A percentile compares a stretch with the other conserved stretches of the same genome.
These are phyloP conservation scores for Psittacula echo DNA, from an alignment of 2,797 vertebrate species.

Conservation along the genomic window DNA sequence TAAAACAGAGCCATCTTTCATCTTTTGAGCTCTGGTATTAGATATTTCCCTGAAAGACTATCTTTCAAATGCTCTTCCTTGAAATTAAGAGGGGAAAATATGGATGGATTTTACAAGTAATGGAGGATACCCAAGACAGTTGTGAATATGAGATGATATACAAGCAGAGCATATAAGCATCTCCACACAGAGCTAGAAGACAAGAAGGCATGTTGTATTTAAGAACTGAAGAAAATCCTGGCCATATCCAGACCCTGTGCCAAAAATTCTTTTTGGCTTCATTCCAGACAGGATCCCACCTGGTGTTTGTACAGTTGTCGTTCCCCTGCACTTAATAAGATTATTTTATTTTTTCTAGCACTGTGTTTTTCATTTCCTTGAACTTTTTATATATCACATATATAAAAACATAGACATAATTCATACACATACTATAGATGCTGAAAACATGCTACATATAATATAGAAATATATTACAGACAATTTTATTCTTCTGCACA, in stretches of 20 bases:
- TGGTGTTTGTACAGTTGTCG: slow-evolving; percentile 1
- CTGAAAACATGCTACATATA: background rate
- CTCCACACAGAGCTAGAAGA: background rate
- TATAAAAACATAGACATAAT: background rate
- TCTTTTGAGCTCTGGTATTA: background rate
- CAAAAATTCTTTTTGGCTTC: background rate
- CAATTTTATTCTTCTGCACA: background rate
- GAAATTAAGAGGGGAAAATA: background rate
- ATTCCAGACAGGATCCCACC: background rate
- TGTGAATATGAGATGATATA: background rate
- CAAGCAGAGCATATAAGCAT: background rate
- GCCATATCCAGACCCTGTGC: background rate
- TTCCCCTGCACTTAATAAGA: background rate
- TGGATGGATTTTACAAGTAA: background rate
- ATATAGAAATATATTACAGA: background rate
- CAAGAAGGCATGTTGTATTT: background rate
- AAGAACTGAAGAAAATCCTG: background rate
- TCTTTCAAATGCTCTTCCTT: background rate
- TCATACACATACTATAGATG: background rate
- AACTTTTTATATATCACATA: background rate
- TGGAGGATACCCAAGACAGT: background rate
- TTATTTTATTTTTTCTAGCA: slow-evolving; percentile 24
- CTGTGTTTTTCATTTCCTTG: slow-evolving; percentile 26
- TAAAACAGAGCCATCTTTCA: background rate
- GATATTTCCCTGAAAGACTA: background rate